Evolutionary conservation across 2,113 vertebrate species (phyloP), one percentile per base, ranked within the genome.

Genomic region (Myrmophylax atrothorax): DNA sequence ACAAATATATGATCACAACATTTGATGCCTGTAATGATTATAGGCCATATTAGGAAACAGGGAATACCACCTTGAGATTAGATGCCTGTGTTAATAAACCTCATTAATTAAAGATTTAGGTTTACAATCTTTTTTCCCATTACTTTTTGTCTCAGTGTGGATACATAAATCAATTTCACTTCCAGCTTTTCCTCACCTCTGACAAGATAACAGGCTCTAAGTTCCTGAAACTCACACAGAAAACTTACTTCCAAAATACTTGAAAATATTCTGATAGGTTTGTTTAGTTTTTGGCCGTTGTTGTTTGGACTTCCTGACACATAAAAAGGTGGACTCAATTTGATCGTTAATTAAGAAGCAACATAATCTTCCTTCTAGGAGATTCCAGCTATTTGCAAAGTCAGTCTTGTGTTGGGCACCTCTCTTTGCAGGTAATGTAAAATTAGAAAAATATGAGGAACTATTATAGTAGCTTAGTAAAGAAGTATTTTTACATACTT

Each of bases 401-500:
- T 82, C 79, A 84, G 73, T 87, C 81, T 96, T 93, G 66, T 87
- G 76, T 86, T 92, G 93, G 94, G 88, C 92, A 95, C 93, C 84
- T 93, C 93, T 96, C 93, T 96, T 94, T 87, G 87, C 60, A 87
- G 83, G 94, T 91, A 94, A 97, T 22, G 64, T 70, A 91, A 82
- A 87, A 93, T 93, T 89, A 96, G 94, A 94, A 95, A 94, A 96
- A 95, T 94, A 97, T 68, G 84, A 96, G 92, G 87, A 96, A 96
- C 69, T 94, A 97, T 93, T 83, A 96, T 93, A 96, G 94, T 95
- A 96, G 95, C 84, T 96, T 96, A 96, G 88, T 87, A 93, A 97
- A 78, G 94, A 92, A 97, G 53, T 84, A 94, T 93, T 96, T 96
- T 91, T 96, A 96, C 96, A 97, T 84, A 96, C 28, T 95, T 97